Evolutionary conservation across 2,113 vertebrate species (phyloP), one percentile per base, ranked within the genome.

Genomic region (Pelecanus crispus): DNA sequence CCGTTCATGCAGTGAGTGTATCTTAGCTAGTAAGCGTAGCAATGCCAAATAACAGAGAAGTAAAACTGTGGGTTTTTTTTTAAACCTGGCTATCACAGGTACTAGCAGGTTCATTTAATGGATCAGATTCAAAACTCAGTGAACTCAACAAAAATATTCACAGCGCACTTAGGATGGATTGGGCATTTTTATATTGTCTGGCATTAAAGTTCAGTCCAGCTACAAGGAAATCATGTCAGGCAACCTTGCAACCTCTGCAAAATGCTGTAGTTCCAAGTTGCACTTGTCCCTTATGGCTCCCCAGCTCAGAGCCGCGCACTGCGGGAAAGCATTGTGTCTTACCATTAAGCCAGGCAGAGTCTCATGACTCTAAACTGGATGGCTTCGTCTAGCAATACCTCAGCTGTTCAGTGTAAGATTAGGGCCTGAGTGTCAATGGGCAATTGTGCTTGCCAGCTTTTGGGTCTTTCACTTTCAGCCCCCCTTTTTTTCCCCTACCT

Each of bases 151-250:
- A 32, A 90, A 87, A 59, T 19, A 85, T 21, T 36, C 19, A 21
- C 6, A 32, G 36, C 11, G 4, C 28, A 8, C 73, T 91, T 38
- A 26, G 53, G n/a, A 31, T 45, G 17, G 16, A 14, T 40, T 58
- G 38, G n/a, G 7, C 12, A 18, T 80, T 80, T 94, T 66, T 72
- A 6, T 29, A n/a, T 29, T 52, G 34, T 11, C 31, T 66, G 58
- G 11, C 3, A 1, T 42, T 52, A 6, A 65, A 79, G 19, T 56
- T 72, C 1, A 1, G 17, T 29, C 56, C 0, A 5, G 28, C 40
- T 52, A 20, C 25, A 44, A 65, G 15, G 50, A 80, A 84, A 44
- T n/a, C 7, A 45, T 26, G 49, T 38, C 11, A 34, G 49, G 32
- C 55, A 72, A 20, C n/a, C 28, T n/a, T 0, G 0, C 55, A 44